phyloP scores from a whole-genome alignment of 2,797 vertebrate genomes.

The Danio tinwini region DNA sequence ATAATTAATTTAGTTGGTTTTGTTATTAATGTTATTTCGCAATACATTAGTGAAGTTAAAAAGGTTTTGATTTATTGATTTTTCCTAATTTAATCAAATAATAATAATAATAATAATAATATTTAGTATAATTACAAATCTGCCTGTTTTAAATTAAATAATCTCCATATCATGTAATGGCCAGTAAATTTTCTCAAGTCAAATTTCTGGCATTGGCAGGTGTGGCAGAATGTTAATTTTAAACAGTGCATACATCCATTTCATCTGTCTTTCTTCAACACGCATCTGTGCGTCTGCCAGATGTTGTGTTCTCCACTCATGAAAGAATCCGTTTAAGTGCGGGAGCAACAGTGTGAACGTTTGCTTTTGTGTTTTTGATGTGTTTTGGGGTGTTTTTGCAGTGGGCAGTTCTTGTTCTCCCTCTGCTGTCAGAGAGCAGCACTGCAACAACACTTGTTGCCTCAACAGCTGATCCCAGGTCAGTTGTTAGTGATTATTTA shows the following conservation, averaged over 20 bases:
- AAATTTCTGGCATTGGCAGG: too few relatives aligned
- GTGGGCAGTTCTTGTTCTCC: constrained; percentile 56
- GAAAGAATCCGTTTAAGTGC: not conserved
- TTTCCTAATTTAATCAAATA: too few relatives aligned
- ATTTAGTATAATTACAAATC: too few relatives aligned
- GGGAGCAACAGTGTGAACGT: not conserved
- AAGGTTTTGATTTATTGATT: too few relatives aligned
- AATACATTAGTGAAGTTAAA: too few relatives aligned
- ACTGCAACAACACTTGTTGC: constrained; percentile 63
- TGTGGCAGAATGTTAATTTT: too few relatives aligned
- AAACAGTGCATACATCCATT: not conserved
- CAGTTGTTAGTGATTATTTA: constrained; percentile 67
- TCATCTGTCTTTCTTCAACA: constrained; percentile 18
- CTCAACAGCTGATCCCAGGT: constrained; percentile 12
- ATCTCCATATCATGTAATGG: too few relatives aligned
- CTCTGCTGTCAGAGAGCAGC: constrained; percentile 54
- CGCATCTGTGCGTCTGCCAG: not conserved
- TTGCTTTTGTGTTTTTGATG: constrained; percentile 3
- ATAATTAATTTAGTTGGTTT: too few relatives aligned
- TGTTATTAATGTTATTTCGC: too few relatives aligned
- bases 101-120: too few relatives aligned
- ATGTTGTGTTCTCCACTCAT: not conserved
- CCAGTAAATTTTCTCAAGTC: too few relatives aligned
- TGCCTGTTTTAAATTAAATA: too few relatives aligned
- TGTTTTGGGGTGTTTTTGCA: constrained; percentile 5